phyloP scores from a whole-genome alignment of 2,888 invertebrate genomes.

The Uropetala carovei region DNA sequence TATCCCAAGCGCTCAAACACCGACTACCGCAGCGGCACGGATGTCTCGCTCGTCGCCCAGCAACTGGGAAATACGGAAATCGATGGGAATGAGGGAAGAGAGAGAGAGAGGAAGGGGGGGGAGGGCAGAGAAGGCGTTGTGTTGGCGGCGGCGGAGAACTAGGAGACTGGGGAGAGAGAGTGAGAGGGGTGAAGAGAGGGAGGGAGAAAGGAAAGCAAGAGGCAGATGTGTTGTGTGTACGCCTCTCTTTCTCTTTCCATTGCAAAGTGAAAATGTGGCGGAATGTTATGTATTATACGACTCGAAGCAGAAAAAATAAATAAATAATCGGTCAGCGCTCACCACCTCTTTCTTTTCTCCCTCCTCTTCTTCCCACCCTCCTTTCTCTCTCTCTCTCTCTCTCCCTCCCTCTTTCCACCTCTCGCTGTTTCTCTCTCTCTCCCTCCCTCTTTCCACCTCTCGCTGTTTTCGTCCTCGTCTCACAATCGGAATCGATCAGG shows the following conservation, averaged over 20 bases:
- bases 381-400: background rate
- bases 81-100: background rate
- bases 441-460: background rate
- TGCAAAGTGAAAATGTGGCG: background rate
- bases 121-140: conserved; percentile 1
- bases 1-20: background rate
- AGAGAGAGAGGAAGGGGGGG: background rate
- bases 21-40: background rate
- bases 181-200: background rate
- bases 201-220: background rate
- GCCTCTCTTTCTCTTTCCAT: too few relatives aligned
- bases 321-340: conserved; percentile 32
- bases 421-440: background rate
- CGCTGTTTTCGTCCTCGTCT: background rate
- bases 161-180: background rate
- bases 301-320: background rate
- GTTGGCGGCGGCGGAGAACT: conserved; percentile 2
- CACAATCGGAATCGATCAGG: conserved; percentile 1
- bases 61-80: conserved; percentile 58
- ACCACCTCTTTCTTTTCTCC: background rate
- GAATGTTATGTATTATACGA: background rate
- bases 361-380: background rate
- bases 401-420: background rate
- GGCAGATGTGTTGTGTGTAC: background rate
- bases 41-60: conserved; percentile 40